These are phyloP conservation scores for Forbesichthys papilliferus DNA, from an alignment of 2,113 vertebrate genomes.

Conservation along the genomic window DNA sequence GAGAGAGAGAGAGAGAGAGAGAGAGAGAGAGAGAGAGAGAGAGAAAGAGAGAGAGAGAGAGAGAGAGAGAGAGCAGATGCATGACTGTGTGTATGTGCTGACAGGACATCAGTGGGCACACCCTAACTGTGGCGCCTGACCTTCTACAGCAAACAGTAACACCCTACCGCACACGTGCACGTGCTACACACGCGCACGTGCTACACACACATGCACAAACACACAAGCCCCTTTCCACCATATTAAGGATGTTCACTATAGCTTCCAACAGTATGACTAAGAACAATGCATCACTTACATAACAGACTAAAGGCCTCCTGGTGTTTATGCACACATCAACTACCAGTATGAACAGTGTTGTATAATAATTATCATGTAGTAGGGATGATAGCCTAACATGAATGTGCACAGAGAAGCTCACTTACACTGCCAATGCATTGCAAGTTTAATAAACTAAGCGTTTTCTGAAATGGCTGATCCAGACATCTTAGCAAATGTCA, in stretches of 20 bases:
- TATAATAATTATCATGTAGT: too few species aligned
- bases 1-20: too few species aligned
- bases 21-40: constrained; percentile 33
- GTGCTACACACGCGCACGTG: neutral
- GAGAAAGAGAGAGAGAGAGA: neutral
- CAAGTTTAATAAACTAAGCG: too few species aligned
- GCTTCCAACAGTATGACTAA: constrained; percentile 12
- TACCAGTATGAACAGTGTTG: too few species aligned
- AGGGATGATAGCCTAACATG: too few species aligned
- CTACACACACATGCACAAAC: constrained; percentile 3
- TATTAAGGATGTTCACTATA: constrained; percentile 37
- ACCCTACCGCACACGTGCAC: constrained; percentile 37
- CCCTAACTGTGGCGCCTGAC: constrained; percentile 73
- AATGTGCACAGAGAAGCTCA: too few species aligned
- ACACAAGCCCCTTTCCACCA: constrained; percentile 38
- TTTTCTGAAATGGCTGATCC: too few species aligned
- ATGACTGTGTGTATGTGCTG: constrained; percentile 59
- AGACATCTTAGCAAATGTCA: too few species aligned
- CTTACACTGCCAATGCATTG: too few species aligned
- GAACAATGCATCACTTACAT: constrained; percentile 33
- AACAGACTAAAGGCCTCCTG: too few species aligned
- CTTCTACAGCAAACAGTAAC: constrained; percentile 65
- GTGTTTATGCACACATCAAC: too few species aligned
- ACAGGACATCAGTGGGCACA: constrained; percentile 70
- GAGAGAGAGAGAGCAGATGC: constrained; percentile 28